Evolutionary conservation across 64 coral and sea anemone genomes (phyloP), one percentile per base, ranked within the genome.

Genomic region (Stichodactyla helianthus): DNA sequence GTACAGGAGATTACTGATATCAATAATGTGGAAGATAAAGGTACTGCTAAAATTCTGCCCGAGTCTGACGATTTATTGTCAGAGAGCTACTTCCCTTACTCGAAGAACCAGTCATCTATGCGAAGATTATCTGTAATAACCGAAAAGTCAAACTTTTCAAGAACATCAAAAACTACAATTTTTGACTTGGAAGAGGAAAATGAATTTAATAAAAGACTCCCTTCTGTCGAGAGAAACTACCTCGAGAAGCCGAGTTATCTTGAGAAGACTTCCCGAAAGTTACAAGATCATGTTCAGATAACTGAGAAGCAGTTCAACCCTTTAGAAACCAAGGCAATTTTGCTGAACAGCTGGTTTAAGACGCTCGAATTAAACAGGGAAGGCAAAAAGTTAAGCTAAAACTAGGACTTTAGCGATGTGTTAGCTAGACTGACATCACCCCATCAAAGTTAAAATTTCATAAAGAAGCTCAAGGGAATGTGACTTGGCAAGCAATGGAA

Each of bases 281-380:
- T 88, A 17, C 76, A 62, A 25, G 74, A 88, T n/a, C 87, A 88
- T 17, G 27, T 88, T 10, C 27, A 88, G 8, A 78, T 26, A 62
- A 51, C 53, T 10, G 77, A 81, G 26, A 82, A 80, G 27, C 74
- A 88, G 31, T 88, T 80, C 13, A 76, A 88, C 23, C 54, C 77
- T 20, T 51, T 88, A 12, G 60, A 52, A 28, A 52, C 6, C 52
- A 88, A 88, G 82, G 77, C 55, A 11, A 5, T 23, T 19, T 53
- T 88, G 51, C 16, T 88, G 77, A 59, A 54, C 22, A 88, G 57
- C 44, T 88, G 87, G 87, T 60, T 88, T 28, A 20, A 88, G 28
- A 59, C 54, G 10, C 20, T 88, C 19, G 44, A 88, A n/a, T n/a
- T n/a, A n/a, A 28, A 81, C 17, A 23, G 68, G 31, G 12, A 74